These are phyloP conservation scores for Cephus spinipes DNA, from an alignment of 2,888 invertebrate species.

Conservation along the genomic window DNA sequence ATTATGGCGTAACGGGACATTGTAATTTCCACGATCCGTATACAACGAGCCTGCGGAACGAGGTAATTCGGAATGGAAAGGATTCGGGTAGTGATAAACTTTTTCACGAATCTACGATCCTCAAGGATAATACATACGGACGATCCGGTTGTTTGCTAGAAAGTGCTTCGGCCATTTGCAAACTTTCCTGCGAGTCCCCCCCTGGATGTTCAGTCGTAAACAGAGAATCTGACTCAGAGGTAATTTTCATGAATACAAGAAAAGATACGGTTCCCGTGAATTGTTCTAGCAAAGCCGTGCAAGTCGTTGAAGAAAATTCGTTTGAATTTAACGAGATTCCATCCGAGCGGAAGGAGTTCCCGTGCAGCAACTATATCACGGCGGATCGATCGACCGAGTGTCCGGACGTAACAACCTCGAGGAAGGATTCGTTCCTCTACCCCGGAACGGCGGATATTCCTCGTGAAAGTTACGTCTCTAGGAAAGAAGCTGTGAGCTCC, in stretches of 20 bases:
- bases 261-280: not conserved
- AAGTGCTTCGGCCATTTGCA: slow-evolving; percentile 9
- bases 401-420: not conserved
- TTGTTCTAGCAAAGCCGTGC: not conserved
- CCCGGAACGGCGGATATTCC: not conserved
- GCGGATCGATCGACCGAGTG: not conserved
- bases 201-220: not conserved
- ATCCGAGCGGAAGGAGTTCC: not conserved
- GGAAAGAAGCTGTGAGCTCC: not conserved
- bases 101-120: not conserved
- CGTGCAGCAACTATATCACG: not conserved
- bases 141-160: not conserved
- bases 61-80: not conserved
- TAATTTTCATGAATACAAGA: not conserved
- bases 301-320: not conserved
- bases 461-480: not conserved
- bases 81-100: not conserved
- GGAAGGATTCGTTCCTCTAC: not conserved
- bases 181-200: not conserved
- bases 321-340: not conserved
- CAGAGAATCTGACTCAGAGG: not conserved
- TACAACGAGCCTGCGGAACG: not conserved
- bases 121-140: not conserved
- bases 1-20: not conserved
- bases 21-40: not conserved